Base-by-base conservation (phyloP, 1,140 invertebrate species). In the Listronotus bonariensis region DNA sequence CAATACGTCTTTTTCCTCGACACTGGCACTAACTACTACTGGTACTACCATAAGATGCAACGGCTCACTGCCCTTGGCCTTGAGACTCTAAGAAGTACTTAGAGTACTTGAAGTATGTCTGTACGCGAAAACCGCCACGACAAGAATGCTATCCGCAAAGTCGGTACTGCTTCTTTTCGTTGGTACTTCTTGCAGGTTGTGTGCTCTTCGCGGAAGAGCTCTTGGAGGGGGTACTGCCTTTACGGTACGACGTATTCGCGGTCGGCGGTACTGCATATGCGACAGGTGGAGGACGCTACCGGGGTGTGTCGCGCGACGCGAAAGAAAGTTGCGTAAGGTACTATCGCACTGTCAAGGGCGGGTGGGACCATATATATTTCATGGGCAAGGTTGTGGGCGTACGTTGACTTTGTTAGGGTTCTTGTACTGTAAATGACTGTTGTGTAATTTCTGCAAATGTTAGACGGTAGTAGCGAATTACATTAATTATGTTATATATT, bases 231-330 rank as follows among this genome's bases (percentile, higher is more conserved):
- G 31, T 42, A 48, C n/a, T 10, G 52, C 40, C 36, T 42, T 56
- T 56, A 49, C 62, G 56, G 49, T 66, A 53, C 64, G 45, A 55
- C 62, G 20, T 65, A 46, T 42, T 54, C 41, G 18, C 40, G 17
- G 64, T 45, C n/a, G n/a, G n/a, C n/a, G 20, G 57, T 45, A 32
- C 51, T 42, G 40, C 18, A 52, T 42, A 15, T 52, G 38, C 56
- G 64, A 60, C 64, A 66, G 64, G 64, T 66, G 64, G 56, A 65
- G 57, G 52, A 51, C 38, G 64, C 61, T 64, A 64, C 61, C 61
- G 61, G 61, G 61, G 46, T 59, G 49, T 63, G 60, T 53, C 14
- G 60, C 48, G 34, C 36, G 58, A 43, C n/a, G n/a, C n/a, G n/a
- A n/a, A n/a, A n/a, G n/a, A 51, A 53, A 15, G 42, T 63, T 63